Percentiles rank a stretch among this genome's conserved stretches.
Evolutionary conservation across 2,113 vertebrate genomes (phyloP).

Genomic region (Tragelaphus scriptus): DNA sequence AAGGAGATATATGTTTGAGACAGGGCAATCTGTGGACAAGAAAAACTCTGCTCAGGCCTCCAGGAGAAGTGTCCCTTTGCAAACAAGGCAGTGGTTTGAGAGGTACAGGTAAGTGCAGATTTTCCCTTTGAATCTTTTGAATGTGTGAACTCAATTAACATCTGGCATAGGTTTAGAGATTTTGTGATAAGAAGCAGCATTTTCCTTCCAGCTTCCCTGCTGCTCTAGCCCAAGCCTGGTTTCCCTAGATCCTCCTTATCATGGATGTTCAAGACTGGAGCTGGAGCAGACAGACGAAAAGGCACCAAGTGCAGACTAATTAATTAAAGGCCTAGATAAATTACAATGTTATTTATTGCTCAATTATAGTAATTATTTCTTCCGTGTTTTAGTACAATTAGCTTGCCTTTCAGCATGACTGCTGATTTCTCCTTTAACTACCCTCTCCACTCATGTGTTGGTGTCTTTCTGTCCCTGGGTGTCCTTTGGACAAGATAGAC

Average conservation of each 20-base stretch:
- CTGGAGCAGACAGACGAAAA: not conserved
- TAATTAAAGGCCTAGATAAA: constrained; percentile 55
- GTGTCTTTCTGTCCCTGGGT: not conserved
- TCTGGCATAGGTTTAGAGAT: not conserved
- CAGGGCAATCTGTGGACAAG: fast-evolving
- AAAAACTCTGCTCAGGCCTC: not conserved
- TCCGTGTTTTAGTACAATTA: constrained; percentile 29
- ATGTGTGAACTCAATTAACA: constrained; percentile 23
- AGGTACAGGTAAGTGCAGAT: not conserved
- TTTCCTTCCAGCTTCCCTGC: not conserved
- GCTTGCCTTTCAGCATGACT: not conserved
- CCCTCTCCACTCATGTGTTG: not conserved
- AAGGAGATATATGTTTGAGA: not conserved
- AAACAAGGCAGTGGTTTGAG: not conserved
- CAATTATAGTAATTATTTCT: constrained; percentile 62
- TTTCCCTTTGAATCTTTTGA: constrained; percentile 21
- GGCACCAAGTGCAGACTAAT: constrained; percentile 4
- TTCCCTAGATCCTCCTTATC: not conserved
- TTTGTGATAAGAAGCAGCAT: not conserved
- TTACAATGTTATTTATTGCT: constrained; percentile 50
- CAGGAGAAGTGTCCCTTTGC: not conserved
- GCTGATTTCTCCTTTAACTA: not conserved
- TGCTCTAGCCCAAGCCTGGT: not conserved
- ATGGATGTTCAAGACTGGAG: not conserved
- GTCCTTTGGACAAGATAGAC: not conserved